phyloP scores from a whole-genome alignment of 2,113 vertebrate genomes.

The Chamaea fasciata region DNA sequence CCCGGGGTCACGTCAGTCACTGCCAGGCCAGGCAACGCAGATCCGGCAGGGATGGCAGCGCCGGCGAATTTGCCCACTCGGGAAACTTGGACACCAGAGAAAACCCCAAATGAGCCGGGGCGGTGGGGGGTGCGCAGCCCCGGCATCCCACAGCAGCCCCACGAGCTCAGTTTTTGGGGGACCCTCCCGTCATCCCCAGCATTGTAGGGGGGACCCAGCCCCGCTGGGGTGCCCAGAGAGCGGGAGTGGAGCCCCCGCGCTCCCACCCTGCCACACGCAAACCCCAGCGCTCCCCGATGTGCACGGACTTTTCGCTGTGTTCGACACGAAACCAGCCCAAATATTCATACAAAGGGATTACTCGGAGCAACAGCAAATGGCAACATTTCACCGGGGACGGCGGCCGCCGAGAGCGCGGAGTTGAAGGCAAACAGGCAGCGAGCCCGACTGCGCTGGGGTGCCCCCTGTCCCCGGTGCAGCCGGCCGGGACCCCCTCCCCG shows the following conservation, averaged over 20 bases:
- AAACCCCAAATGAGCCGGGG: neutral
- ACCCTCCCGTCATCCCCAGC: neutral
- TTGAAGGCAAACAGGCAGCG: neutral
- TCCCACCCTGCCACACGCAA: neutral
- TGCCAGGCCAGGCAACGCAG: neutral
- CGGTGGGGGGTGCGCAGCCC: neutral
- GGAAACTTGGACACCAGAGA: neutral
- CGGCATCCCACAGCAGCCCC: neutral
- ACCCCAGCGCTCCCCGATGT: neutral
- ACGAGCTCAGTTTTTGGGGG: neutral
- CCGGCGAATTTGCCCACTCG: neutral
- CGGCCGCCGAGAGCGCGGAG: neutral
- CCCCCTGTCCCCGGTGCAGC: neutral
- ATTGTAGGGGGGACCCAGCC: neutral
- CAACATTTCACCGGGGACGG: slow-evolving; percentile 16
- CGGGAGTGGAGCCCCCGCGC: neutral
- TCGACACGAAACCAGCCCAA: neutral
- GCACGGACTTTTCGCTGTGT: neutral
- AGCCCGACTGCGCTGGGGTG: neutral
- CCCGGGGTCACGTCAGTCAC: slow-evolving; percentile 39
- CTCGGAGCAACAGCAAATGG: slow-evolving; percentile 6
- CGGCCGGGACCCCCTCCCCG: neutral
- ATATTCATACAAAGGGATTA: neutral
- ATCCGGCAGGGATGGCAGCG: neutral
- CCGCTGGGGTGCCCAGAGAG: neutral